Percentiles rank a stretch among this genome's conserved stretches.
Conservation (phyloP, 2,113 vertebrate species). For the Phyllopteryx taeniolatus region DNA sequence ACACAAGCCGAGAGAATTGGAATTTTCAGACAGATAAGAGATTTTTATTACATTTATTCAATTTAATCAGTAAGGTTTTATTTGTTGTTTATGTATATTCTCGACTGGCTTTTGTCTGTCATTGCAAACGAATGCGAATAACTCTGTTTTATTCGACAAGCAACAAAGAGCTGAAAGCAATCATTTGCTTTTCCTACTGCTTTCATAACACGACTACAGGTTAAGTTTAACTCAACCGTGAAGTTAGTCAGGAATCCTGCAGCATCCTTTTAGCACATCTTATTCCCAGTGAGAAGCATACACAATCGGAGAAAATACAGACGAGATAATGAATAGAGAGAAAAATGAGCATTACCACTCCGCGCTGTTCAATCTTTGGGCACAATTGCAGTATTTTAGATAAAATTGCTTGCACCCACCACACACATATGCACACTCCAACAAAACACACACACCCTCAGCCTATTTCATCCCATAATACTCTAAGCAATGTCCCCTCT, state of each 20-base stretch:
- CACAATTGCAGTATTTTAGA: constrained; percentile 81
- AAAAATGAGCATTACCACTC: constrained; percentile 71
- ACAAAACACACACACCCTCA: constrained; percentile 38
- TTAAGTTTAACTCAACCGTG: constrained; percentile 72
- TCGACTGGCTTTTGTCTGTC: constrained; percentile 5
- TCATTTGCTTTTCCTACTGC: constrained; percentile 75
- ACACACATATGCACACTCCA: constrained; percentile 45
- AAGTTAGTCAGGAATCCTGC: constrained; percentile 69
- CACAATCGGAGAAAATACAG: constrained; percentile 73
- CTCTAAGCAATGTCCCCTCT: constrained; percentile 68
- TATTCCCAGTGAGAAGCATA: constrained; percentile 72
- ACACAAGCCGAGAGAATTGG: constrained; percentile 72
- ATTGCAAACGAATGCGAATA: constrained; percentile 1
- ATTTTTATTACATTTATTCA: neutral
- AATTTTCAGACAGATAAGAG: constrained; percentile 51
- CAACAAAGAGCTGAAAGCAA: constrained; percentile 67
- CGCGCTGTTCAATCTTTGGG: constrained; percentile 74
- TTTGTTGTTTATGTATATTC: constrained; percentile 1
- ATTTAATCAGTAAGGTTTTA: neutral
- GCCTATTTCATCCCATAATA: constrained; percentile 71
- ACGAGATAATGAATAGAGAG: constrained; percentile 78
- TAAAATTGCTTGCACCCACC: constrained; percentile 73
- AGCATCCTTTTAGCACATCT: constrained; percentile 67
- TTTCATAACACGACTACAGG: constrained; percentile 66
- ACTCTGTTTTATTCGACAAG: neutral